Percentiles rank a stretch among this genome's conserved stretches.
Evolutionary conservation across 1,140 invertebrate species (phyloP).

Genomic region (Calliphora vicina): DNA sequence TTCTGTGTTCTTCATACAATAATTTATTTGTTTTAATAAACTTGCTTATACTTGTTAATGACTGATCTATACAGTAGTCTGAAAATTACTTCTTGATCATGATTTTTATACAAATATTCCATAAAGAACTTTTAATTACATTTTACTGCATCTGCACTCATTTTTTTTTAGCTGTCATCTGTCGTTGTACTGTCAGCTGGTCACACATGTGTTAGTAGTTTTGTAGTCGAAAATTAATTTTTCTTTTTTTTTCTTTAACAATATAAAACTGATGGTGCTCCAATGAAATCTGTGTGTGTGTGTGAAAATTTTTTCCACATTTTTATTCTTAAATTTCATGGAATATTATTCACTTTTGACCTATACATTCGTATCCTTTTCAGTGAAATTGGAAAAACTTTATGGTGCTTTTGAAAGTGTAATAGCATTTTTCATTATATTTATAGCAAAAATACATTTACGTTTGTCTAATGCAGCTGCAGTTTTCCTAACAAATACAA

Average conservation of each 20-base stretch:
- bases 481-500: not conserved
- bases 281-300: not conserved
- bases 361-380: not conserved
- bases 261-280: not conserved
- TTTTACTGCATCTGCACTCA: not conserved
- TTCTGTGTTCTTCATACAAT: too few species aligned
- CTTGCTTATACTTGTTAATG: too few species aligned
- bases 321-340: not conserved
- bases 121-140: not conserved
- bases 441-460: not conserved
- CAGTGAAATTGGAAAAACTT: not conserved
- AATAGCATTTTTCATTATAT: conserved; percentile 1
- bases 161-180: not conserved
- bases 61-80: too few species aligned
- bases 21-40: too few species aligned
- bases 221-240: not conserved
- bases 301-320: not conserved
- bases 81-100: too few species aligned
- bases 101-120: too few species aligned
- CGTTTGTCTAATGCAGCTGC: not conserved
- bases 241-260: not conserved
- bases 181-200: not conserved
- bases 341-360: not conserved
- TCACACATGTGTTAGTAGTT: not conserved
- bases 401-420: not conserved